Base-by-base conservation (phyloP, 2,797 vertebrate genomes). In the Ciconia nigra region DNA sequence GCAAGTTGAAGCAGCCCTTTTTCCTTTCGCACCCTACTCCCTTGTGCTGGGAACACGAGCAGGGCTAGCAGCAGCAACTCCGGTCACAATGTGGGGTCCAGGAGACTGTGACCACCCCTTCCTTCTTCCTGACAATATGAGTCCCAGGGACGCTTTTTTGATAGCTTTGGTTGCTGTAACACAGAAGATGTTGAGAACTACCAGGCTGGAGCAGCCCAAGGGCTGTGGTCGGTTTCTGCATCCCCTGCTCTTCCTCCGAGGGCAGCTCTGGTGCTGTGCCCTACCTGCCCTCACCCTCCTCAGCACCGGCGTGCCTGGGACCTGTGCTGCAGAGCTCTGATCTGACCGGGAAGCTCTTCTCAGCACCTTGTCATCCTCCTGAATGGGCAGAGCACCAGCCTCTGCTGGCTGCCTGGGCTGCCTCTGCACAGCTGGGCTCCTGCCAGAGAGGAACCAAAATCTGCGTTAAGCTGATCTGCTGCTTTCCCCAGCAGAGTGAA, bases 281-380 rank as follows among this genome's bases (percentile, higher is more conserved):
- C 15, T 21, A 6, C 28, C 46, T 77, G 54, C 35, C 41, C 25
- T 80, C 46, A 49, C 22, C 7, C 19, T 87, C 17, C 54, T 29
- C 61, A 19, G 37, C 2, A 13, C 28, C 2, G 3, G 39, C 5
- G 0, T 0, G 3, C 14, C 7, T 1, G 6, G 19, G 11, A 71
- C 28, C 39, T 39, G n/a, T n/a, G 66, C 41, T 7, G 4, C 20
- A 72, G 62, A 11, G 51, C 62, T 76, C 33, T 62, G 29, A 18
- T 7, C 33, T 13, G 42, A 25, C 25, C 2, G 1, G 25, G n/a
- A 35, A 33, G 46, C 24, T 28, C 39, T 55, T 59, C 15, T 41
- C 71, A 88, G 24, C 37, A 21, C 52, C 63, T 61, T 39, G 35
- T 58, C 13, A 4, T 42, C 46, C 49, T 39, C 12, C 49, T 71